Percentiles rank a stretch among this genome's conserved stretches.
phyloP scores from a whole-genome alignment of 2,797 vertebrate genomes.

The Choloepus didactylus region DNA sequence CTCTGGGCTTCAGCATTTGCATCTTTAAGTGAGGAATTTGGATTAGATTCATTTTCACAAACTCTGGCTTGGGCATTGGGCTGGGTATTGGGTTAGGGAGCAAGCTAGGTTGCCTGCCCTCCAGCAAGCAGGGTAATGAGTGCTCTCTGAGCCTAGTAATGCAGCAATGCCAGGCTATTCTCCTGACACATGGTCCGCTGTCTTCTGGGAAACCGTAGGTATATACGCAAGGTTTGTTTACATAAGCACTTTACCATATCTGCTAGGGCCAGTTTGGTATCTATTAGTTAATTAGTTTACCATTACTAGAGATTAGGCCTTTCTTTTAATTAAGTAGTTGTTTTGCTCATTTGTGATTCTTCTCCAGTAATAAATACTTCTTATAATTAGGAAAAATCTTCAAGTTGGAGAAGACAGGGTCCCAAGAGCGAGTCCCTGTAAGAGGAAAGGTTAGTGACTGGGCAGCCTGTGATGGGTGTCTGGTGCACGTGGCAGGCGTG shows the following conservation, averaged over 20 bases:
- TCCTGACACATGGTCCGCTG: not conserved
- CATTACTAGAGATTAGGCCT: not conserved
- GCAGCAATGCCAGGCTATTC: not conserved
- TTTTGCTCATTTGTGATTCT: slow-evolving; percentile 50
- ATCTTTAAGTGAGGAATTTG: slow-evolving; percentile 18
- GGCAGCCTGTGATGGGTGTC: not conserved
- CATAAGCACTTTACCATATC: not conserved
- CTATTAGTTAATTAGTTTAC: slow-evolving; percentile 56
- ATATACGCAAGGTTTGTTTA: not conserved
- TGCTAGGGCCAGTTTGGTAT: not conserved
- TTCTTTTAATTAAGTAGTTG: slow-evolving; percentile 45
- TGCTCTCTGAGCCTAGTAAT: not conserved
- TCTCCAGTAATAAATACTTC: not conserved
- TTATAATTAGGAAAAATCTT: slow-evolving; percentile 58
- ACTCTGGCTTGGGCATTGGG: not conserved
- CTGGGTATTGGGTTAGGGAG: not conserved
- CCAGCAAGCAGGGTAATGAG: not conserved
- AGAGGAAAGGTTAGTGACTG: not conserved
- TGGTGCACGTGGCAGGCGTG: too few relatives aligned
- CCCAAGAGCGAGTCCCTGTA: not conserved
- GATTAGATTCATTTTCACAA: not conserved
- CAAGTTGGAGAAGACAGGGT: slow-evolving; percentile 10
- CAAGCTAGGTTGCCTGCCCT: not conserved
- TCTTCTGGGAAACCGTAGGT: not conserved
- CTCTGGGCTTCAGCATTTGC: not conserved